Conservation (phyloP, 2,888 invertebrate genomes). For the Trichopria drosophilae region DNA sequence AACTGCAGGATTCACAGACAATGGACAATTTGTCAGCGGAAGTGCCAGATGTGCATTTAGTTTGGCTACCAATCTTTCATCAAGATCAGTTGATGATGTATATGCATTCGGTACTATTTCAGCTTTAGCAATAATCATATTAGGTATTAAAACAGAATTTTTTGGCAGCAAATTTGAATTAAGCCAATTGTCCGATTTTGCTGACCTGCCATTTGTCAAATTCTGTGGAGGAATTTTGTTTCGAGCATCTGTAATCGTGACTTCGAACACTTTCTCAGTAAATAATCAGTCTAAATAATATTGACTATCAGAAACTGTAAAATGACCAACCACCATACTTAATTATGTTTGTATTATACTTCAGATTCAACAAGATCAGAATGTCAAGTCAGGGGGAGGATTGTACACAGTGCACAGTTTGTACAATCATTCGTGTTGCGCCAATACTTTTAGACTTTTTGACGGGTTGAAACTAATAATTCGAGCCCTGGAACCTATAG, state of each 20-base stretch:
- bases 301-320: background rate
- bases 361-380: constrained; percentile 54
- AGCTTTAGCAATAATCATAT: constrained; percentile 48
- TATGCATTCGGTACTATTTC: constrained; percentile 55
- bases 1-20: constrained; percentile 54
- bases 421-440: constrained; percentile 54
- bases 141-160: constrained; percentile 51
- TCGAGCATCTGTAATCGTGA: constrained; percentile 52
- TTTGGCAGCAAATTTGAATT: constrained; percentile 47
- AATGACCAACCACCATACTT: background rate
- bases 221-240: constrained; percentile 53
- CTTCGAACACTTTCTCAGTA: constrained; percentile 56
- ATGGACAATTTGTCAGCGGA: constrained; percentile 44
- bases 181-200: constrained; percentile 42
- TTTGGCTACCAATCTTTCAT: constrained; percentile 53
- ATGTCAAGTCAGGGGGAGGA: constrained; percentile 53
- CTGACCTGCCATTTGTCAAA: constrained; percentile 40
- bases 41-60: constrained; percentile 50
- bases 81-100: constrained; percentile 50
- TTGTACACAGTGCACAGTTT: constrained; percentile 51
- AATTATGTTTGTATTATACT: constrained; percentile 12
- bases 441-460: constrained; percentile 55
- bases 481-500: constrained; percentile 50
- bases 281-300: constrained; percentile 13
- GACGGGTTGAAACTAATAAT: constrained; percentile 53